Conservation (phyloP, 1,140 invertebrate species). For the Carcinoscorpius rotundicauda region DNA sequence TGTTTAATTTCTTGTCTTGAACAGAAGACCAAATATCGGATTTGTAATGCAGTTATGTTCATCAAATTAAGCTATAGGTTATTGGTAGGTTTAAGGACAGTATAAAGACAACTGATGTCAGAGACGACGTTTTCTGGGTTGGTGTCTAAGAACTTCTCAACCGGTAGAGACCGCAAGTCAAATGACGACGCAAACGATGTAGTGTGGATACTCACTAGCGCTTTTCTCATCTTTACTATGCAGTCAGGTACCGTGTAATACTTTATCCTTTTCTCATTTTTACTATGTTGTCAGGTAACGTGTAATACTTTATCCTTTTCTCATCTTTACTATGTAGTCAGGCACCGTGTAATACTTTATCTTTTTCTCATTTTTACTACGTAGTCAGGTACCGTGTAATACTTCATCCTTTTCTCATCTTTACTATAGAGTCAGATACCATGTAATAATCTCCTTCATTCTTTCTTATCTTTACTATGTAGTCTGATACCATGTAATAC, state of each 20-base stretch:
- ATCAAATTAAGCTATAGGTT: no score
- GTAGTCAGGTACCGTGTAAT: no score
- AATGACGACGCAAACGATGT: conserved; percentile 22
- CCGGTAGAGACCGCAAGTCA: not conserved
- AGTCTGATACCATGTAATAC: no score
- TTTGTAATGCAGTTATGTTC: no score
- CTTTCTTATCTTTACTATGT: no score
- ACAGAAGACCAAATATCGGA: no score
- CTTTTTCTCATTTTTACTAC: not conserved
- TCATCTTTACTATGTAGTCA: conserved; percentile 27
- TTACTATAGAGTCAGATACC: conserved; percentile 25
- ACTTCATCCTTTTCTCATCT: conserved; percentile 21
- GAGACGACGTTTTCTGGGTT: no score
- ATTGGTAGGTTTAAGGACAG: no score
- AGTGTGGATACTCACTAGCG: conserved; percentile 23
- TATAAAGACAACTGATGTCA: no score
- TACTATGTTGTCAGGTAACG: not conserved
- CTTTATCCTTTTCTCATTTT: not conserved
- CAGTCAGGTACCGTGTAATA: conserved; percentile 19
- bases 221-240: conserved; percentile 27
- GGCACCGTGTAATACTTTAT: conserved; percentile 6
- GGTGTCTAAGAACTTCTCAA: no score
- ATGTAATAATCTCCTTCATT: no score
- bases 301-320: conserved; percentile 12
- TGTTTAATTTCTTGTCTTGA: no score